phyloP scores from a whole-genome alignment of 2,113 vertebrate genomes.

The Heptranchias perlo region DNA sequence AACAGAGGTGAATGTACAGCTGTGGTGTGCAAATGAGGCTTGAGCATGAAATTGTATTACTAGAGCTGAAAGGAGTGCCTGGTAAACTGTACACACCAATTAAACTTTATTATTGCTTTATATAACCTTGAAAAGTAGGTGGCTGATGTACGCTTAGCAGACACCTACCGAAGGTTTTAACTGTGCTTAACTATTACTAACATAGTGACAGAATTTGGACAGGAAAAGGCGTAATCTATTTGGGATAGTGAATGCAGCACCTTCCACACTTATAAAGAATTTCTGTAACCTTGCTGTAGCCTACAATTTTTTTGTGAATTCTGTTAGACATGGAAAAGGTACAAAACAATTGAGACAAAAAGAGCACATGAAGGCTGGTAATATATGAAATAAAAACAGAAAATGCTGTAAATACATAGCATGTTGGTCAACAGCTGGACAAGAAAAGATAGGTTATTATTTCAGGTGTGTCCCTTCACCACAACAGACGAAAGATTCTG shows the following conservation, averaged over 20 bases:
- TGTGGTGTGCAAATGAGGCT: slow-evolving; percentile 32
- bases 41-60: slow-evolving; percentile 6
- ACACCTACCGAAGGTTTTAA: slow-evolving; percentile 1
- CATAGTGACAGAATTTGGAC: slow-evolving; percentile 28
- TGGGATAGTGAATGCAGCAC: slow-evolving; percentile 7
- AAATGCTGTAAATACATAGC: not conserved
- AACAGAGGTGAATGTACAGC: slow-evolving; percentile 21
- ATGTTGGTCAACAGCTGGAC: slow-evolving; percentile 11
- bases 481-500: not conserved
- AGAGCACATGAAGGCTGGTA: not conserved
- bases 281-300: not conserved
- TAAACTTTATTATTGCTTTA: slow-evolving; percentile 36
- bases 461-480: not conserved
- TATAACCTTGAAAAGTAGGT: slow-evolving; percentile 30
- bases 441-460: not conserved
- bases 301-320: slow-evolving; percentile 26
- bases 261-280: slow-evolving; percentile 15
- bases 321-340: not conserved
- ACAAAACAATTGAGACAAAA: not conserved
- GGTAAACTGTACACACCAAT: slow-evolving; percentile 32
- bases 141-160: slow-evolving; percentile 24
- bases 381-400: not conserved
- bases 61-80: slow-evolving; percentile 7
- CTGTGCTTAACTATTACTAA: slow-evolving; percentile 29
- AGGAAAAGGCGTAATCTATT: slow-evolving; percentile 12